Conservation (phyloP, 2,113 vertebrate species). For the Orcinus orca region DNA sequence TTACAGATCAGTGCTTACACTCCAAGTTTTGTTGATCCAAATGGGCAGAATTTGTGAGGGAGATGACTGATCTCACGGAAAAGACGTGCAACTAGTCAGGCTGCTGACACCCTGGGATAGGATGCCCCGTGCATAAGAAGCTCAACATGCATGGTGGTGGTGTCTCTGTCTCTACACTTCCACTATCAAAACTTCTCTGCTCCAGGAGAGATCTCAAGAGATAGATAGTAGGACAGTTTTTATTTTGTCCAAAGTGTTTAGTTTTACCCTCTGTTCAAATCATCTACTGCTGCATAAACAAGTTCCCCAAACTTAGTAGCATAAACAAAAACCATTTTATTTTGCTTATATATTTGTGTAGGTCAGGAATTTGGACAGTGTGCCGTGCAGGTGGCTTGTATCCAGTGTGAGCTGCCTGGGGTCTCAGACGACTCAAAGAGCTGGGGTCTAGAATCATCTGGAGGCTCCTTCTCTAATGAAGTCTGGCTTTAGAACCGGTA, state of each 20-base stretch:
- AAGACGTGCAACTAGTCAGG: neutral
- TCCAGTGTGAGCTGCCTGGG: neutral
- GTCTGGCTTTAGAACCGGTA: neutral
- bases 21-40: neutral
- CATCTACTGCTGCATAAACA: neutral
- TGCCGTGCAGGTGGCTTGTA: neutral
- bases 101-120: neutral
- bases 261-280: neutral
- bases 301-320: neutral
- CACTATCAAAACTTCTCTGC: neutral
- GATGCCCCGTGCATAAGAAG: neutral
- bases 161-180: neutral
- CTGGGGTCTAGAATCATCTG: neutral
- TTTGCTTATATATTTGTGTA: neutral
- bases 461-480: neutral
- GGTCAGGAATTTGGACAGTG: neutral
- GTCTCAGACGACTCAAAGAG: neutral
- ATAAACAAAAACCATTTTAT: neutral
- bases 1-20: neutral
- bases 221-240: neutral
- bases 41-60: neutral
- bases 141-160: fast-evolving
- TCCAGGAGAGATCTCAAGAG: neutral
- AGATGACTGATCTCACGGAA: neutral
- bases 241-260: neutral